Base-by-base conservation (phyloP, 1,140 invertebrate species). In the Holcopasites calliopsidis region DNA sequence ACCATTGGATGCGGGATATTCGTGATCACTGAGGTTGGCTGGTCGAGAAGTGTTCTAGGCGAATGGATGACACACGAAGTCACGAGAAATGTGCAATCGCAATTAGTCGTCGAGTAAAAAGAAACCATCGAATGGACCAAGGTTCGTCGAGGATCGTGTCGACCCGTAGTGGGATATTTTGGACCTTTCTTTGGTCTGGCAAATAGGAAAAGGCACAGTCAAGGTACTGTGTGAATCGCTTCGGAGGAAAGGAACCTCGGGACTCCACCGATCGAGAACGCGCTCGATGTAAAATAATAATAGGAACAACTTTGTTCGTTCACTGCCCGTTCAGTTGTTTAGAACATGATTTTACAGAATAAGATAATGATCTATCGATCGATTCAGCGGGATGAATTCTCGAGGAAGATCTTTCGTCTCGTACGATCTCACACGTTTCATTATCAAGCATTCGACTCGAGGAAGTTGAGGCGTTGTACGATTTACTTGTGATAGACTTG, bases 21-120 rank as follows among this genome's bases (percentile, higher is more conserved):
- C 77, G 78, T 78, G 79, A 65, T 79, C 77, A 68, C 73, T 64
- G 87, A 87, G 86, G 85, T 88, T 85, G 87, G 87, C 87, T 87
- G 86, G 87, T 88, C 86, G 77, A 76, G n/a, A 65, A 50, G 74
- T 81, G 79, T 80, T 65, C 68, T 77, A 82, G 80, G 55, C 65
- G 68, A 73, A 60, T 33, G 40, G 57, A 75, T 47, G 72, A 77
- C 57, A 49, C n/a, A 35, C 38, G n/a, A 76, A 23, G 58, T 42
- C 28, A 23, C 50, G 50, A 47, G 54, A 64, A 72, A 82, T 77
- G 80, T 82, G 80, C 80, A 82, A 82, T 82, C 75, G 57, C 57
- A 35, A 66, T 78, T 44, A 52, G 66, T 26, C 40, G 55, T 58
- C 60, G 21, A 31, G 26, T 28, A 61, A 57, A 47, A 38, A n/a